Evolutionary conservation across 2,113 vertebrate species (phyloP), one percentile per base, ranked within the genome.

Genomic region (Gymnobelideus leadbeateri): DNA sequence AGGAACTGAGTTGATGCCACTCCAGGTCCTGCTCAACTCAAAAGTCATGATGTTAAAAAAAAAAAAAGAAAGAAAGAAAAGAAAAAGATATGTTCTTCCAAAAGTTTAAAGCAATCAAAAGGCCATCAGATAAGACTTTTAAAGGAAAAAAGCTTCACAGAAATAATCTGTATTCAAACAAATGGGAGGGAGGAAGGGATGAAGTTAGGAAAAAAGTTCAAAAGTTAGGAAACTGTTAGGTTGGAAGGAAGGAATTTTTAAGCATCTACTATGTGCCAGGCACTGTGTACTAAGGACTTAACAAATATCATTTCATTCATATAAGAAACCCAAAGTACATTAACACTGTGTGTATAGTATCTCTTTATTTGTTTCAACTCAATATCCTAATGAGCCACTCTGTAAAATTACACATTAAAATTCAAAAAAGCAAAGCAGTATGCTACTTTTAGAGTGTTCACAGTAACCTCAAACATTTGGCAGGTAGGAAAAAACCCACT

Each of bases 401-500:
- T 84, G n/a, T 84, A 84, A 84, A 84, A 84, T 84, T 43, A 84
- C 68, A 43, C 16, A 43, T 77, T n/a, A n/a, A 77, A 77, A 43
- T 84, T 84, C 37, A 84, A 19, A 55, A n/a, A 89, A 92, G 92
- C 54, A 90, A 91, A 31, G 50, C 46, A 92, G 12, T 24, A 51
- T 55, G 9, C 31, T 46, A 92, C 16, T 95, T 94, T 47, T 77
- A 90, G 91, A 46, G 90, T 77, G 54, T 94, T 93, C 89, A 93
- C 14, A 90, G 68, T 51, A 92, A 50, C 52, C 1, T 3, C 47
- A 92, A 93, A 24, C 89, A 92, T 77, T 89, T 51, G 61, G 16
- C 37, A 68, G 26, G 14, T 9, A 68, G 31, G 24, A 92, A 61
- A 84, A 84, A 77, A 43, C n/a, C 16, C 19, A 84, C 68, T 19